Conservation (phyloP, 2,797 vertebrate genomes). For the Acanthurus lineatus region DNA sequence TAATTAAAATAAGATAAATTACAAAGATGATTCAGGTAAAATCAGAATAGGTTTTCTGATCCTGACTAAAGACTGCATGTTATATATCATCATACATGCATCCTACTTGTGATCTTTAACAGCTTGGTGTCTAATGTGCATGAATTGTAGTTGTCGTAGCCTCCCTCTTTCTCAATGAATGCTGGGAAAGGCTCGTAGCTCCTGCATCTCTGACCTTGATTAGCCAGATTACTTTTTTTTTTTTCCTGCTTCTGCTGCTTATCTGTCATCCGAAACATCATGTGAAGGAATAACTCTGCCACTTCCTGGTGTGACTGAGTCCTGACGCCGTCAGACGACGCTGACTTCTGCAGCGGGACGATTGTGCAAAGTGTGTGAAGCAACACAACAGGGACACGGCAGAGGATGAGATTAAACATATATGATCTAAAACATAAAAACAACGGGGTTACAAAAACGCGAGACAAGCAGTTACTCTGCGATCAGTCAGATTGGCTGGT, state of each 20-base stretch:
- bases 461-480: not conserved
- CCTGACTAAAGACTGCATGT: no score
- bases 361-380: no score
- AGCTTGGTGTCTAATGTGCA: no score
- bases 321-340: not conserved
- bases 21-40: not conserved
- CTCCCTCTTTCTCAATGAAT: not conserved
- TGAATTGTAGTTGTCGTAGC: no score
- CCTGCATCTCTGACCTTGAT: no score
- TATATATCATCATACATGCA: no score
- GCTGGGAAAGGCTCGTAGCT: conserved; percentile 3
- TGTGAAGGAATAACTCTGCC: no score
- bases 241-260: no score
- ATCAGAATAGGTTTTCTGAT: not conserved
- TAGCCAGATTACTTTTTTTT: no score
- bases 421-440: not conserved
- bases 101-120: not conserved
- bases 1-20: no score
- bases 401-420: not conserved
- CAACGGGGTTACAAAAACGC: not conserved
- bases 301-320: conserved; percentile 16
- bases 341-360: not conserved
- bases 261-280: no score
- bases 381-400: not conserved
- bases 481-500: conserved; percentile 3